Base-by-base conservation (phyloP, 1,140 invertebrate species). In the Lordiphosa clarofinis region DNA sequence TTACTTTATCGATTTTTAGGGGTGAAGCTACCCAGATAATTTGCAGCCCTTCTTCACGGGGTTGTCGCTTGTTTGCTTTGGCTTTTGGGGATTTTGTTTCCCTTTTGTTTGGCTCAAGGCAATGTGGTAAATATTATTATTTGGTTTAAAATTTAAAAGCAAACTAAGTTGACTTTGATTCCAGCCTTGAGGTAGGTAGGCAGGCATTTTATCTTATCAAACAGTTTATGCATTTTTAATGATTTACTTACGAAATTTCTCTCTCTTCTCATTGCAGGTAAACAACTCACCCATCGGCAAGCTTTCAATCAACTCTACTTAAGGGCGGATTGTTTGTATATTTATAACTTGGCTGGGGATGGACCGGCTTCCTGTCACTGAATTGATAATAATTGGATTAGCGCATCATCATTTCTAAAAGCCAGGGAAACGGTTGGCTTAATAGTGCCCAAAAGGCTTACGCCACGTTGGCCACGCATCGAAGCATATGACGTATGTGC, bases 361-460 rank as follows among this genome's bases (percentile, higher is more conserved):
- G n/a, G n/a, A 21, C 19, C n/a, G 39, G 55, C 52, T 38, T 56
- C 56, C 73, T 76, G 66, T 73, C 84, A 87, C 63, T 87, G 84
- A 87, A 82, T 84, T 87, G 84, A 87, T 82, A 87, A 87, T 87
- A 87, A 87, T 87, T 87, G 84, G 84, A 87, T 87, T 87, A 87
- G 84, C 72, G 72, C 75, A 67, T 67, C 65, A 63, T 68, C 43
- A 46, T 73, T 66, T 36, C 33, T 50, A 12, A 60, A 50, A 31
- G 47, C 37, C 31, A 13, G 38, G 12, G 40, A 36, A 12, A 19
- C 5, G 36, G 40, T 15, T 65, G 64, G 74, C 56, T 71, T 81
- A 67, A 82, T 71, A 75, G 66, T 62, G 62, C 72, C 76, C 78
- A 46, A 69, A 82, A 82, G 78, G 76, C 67, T 70, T 72, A 65